Evolutionary conservation across 2,113 vertebrate species (phyloP).

Genomic region (Fulmarus glacialis): DNA sequence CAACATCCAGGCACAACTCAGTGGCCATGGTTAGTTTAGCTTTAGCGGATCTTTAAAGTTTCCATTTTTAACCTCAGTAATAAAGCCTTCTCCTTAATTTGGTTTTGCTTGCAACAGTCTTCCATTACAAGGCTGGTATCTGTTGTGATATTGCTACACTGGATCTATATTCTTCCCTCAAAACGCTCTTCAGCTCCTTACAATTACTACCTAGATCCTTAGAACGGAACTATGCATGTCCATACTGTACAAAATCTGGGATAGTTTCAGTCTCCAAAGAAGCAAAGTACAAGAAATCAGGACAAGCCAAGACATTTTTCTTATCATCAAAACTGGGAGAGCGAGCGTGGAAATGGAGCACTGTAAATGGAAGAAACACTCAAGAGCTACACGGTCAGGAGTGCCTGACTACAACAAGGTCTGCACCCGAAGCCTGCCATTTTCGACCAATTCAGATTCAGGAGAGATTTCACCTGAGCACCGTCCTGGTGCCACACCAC

Average conservation of each 20-base stretch:
- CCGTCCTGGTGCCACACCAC: fast-evolving
- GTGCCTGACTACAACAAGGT: background rate
- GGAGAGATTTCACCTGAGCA: background rate
- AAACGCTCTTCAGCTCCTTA: background rate
- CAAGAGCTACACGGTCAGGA: background rate
- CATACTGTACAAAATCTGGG: background rate
- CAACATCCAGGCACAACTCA: background rate
- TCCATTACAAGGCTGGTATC: background rate
- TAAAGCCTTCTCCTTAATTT: background rate
- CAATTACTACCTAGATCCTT: background rate
- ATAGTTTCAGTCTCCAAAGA: background rate
- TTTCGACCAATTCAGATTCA: background rate
- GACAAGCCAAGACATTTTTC: background rate
- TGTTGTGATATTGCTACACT: background rate
- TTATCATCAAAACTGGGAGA: background rate
- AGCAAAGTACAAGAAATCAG: background rate
- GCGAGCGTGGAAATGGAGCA: background rate
- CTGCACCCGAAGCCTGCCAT: background rate
- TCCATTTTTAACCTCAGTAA: background rate
- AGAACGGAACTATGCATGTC: background rate
- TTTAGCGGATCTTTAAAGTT: background rate
- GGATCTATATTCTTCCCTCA: background rate
- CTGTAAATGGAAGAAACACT: background rate
- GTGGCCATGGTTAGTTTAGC: background rate
- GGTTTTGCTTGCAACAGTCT: background rate